phyloP scores from a whole-genome alignment of 2,888 invertebrate species.

The Drosophila aldrichi region DNA sequence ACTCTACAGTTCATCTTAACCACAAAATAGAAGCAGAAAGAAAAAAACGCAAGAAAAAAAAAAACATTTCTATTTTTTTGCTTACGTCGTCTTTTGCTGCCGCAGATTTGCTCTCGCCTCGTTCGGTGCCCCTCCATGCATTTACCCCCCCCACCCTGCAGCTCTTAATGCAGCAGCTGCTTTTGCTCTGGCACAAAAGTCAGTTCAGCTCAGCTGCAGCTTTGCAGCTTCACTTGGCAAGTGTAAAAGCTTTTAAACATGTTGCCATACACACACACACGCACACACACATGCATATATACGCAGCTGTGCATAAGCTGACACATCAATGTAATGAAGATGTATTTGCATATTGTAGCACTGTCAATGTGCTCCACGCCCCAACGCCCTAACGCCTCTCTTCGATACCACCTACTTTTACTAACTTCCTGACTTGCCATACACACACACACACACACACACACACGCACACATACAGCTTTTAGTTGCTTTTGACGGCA shows the following conservation, averaged over 20 bases:
- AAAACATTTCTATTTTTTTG: conserved; percentile 33
- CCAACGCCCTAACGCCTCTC: background rate
- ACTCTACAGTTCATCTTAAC: background rate
- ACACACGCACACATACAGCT: conserved; percentile 13
- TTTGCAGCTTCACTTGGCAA: conserved; percentile 64
- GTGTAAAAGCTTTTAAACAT: conserved; percentile 79
- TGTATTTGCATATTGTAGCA: conserved; percentile 79
- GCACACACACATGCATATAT: conserved; percentile 3
- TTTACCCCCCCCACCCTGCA: background rate
- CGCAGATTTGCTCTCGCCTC: conserved; percentile 46
- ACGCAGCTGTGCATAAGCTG: conserved; percentile 72
- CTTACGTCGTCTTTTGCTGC: conserved; percentile 70
- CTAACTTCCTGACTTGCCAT: conserved; percentile 3
- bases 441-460: background rate
- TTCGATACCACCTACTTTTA: background rate
- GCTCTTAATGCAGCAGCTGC: conserved; percentile 22
- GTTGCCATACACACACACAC: conserved; percentile 49
- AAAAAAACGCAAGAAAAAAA: conserved; percentile 25
- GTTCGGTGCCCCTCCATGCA: background rate
- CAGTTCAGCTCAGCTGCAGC: conserved; percentile 50
- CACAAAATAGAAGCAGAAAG: conserved; percentile 19
- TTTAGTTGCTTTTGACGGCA: conserved; percentile 67
- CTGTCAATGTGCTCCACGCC: conserved; percentile 55
- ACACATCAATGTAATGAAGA: conserved; percentile 80
- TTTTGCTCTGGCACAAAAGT: conserved; percentile 65